Conservation (phyloP, 2,888 invertebrate genomes). For the Crocallis elinguaria region DNA sequence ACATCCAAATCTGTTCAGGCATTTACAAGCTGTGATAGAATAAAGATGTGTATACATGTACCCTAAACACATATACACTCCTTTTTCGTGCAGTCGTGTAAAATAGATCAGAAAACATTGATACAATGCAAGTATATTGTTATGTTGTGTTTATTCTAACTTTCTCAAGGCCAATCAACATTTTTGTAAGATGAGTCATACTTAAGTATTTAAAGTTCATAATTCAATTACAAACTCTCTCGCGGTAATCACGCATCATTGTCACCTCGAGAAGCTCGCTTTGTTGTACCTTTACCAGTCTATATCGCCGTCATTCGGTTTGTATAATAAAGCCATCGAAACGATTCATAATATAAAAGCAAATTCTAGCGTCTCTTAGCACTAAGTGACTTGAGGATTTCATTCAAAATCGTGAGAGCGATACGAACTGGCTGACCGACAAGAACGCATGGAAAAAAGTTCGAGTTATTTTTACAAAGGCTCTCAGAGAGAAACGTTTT, state of each 20-base stretch:
- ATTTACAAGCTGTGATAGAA: too few species aligned
- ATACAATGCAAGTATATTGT: slow-evolving; percentile 8
- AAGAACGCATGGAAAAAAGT: slow-evolving; percentile 67
- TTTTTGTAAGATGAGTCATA: slow-evolving; percentile 69
- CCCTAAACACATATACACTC: too few species aligned
- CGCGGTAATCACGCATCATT: slow-evolving; percentile 79
- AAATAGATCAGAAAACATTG: too few species aligned
- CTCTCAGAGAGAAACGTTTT: slow-evolving; percentile 76
- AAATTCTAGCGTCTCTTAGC: slow-evolving; percentile 78
- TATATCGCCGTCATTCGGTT: slow-evolving; percentile 70
- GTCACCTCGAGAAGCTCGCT: slow-evolving; percentile 70
- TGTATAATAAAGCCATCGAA: slow-evolving; percentile 79
- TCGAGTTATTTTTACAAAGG: slow-evolving; percentile 75
- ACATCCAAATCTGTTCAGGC: too few species aligned
- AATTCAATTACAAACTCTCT: slow-evolving; percentile 78
- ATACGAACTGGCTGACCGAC: slow-evolving; percentile 71
- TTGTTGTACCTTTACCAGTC: slow-evolving; percentile 68
- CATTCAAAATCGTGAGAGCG: slow-evolving; percentile 80
- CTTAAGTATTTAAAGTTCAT: slow-evolving; percentile 59
- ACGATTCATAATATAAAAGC: slow-evolving; percentile 75
- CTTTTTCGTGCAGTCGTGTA: too few species aligned
- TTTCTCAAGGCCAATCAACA: slow-evolving; percentile 68
- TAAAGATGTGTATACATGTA: too few species aligned
- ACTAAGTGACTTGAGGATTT: slow-evolving; percentile 79
- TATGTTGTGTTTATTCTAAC: slow-evolving; percentile 29